Evolutionary conservation across 2,888 invertebrate genomes (phyloP), one percentile per base, ranked within the genome.

Genomic region (Crioceris asparagi): DNA sequence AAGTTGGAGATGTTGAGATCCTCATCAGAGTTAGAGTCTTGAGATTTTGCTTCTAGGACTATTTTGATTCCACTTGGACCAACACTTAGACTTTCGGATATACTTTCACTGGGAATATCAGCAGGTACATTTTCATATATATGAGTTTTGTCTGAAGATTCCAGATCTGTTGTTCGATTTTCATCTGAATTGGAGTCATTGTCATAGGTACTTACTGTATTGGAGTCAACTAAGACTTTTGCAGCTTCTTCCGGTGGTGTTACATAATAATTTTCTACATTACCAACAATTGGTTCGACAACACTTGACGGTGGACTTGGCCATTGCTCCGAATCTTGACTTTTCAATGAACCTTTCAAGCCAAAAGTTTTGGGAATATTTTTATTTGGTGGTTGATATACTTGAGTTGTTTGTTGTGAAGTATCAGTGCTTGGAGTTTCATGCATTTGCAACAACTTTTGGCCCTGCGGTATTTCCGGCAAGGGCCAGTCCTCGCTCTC

Each of bases 221-320:
- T 55, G 11, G 81, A 82, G 48, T 84, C 83, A 0, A 86, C 71
- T 27, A 75, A 74, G 1, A 86, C 84, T 58, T 81, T 81, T 43
- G 77, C 78, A 1, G 84, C 79, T 62, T 79, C 83, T 64, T 86
- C 83, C 0, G 78, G 79, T 54, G 82, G 81, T 23, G 79, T 77
- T 66, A 83, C 76, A 51, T 82, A 86, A 56, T 81, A 86, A 14
- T 83, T 83, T 59, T 85, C 82, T 57, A 85, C 81, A 60, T 79
- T 82, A 52, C 82, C 83, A 14, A 83, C 73, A 1, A 79, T 79
- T 4, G 76, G 75, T 53, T 81, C 83, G 38, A 79, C 68, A 14
- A 79, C 68, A 17, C 74, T 74, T 0, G 82, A 79, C 6, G 85
- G 83, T 1, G 85, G 80, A 27, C 85, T 83, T 1, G 85, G 84